A percentile compares a stretch with the other conserved stretches of the same genome.
phyloP scores from a whole-genome alignment of 2,113 vertebrate genomes.

The Calypte anna region DNA sequence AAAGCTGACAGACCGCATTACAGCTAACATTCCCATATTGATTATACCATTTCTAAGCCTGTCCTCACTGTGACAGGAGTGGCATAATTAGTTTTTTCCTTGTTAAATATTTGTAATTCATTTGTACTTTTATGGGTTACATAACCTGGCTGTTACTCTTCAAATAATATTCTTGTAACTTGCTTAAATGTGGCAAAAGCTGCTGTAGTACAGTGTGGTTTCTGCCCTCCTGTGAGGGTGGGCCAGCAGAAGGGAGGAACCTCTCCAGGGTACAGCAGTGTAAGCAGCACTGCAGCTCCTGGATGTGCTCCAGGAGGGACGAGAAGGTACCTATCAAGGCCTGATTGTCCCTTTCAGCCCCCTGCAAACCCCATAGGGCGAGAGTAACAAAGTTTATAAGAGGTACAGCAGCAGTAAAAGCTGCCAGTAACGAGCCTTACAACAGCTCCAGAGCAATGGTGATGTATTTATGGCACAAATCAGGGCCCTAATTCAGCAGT shows the following conservation, averaged over 20 bases:
- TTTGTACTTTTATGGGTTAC: slow-evolving; percentile 71
- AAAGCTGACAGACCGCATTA: slow-evolving; percentile 94
- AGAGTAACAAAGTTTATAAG: background rate
- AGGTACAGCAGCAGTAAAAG: background rate
- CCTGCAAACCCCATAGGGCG: background rate
- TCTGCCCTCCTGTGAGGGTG: background rate
- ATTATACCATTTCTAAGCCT: slow-evolving; percentile 89
- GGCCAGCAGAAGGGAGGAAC: background rate
- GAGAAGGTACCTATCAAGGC: background rate
- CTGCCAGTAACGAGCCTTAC: background rate
- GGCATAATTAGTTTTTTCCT: slow-evolving; percentile 81
- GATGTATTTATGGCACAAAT: slow-evolving; percentile 6
- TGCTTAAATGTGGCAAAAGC: slow-evolving; percentile 48
- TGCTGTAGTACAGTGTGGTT: background rate
- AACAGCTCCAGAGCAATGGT: background rate
- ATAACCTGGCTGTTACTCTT: slow-evolving; percentile 73
- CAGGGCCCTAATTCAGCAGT: slow-evolving; percentile 17
- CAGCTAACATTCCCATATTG: slow-evolving; percentile 89
- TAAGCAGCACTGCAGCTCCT: background rate
- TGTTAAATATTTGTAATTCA: slow-evolving; percentile 83
- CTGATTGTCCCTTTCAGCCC: background rate
- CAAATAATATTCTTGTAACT: slow-evolving; percentile 66
- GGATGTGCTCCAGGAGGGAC: background rate
- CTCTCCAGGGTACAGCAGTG: background rate
- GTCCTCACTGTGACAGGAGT: slow-evolving; percentile 80